Evolutionary conservation across 2,113 vertebrate species (phyloP), one percentile per base, ranked within the genome.

Genomic region (Myotis yumanensis): DNA sequence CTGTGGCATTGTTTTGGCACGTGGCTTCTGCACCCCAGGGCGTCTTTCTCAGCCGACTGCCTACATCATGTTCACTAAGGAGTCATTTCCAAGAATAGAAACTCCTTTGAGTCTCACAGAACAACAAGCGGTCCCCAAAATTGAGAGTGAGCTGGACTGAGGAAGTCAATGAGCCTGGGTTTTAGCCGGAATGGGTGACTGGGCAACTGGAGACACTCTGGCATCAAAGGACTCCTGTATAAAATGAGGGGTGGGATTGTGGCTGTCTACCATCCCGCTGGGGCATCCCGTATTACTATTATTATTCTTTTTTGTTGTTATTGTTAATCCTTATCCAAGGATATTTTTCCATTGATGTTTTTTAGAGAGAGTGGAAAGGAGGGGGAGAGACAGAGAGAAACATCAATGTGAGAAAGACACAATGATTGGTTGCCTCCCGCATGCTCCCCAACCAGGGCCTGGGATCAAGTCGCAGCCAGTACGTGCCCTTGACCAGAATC

Each of bases 1-100:
- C 54, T 14, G 32, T 2, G 48, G 43, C 15, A 3, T 5, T 11
- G 72, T 28, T 32, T 32, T 6, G 0, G 2, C n/a, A 1, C 0
- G 0, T 17, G 0, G 46, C 54, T 46, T 82, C 62, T 40, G 62
- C 4, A 14, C 69, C 62, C 25, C 3, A 0, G 2, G 43, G 40
- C 14, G 23, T 22, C 16, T 46, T 37, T 11, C 52, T 20, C 11
- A 25, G 77, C 52, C 40, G 35, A 9, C 22, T 0, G 11, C 43
- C 17, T 6, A 11, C 4, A 2, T 17, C 15, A 11, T 46, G 10
- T 37, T 35, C 40, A 4, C 72, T 4, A 0, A n/a, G 62, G 25
- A 15, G 35, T 15, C 40, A 7, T 9, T 2, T 0, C 73, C 11
- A 10, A 62, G n/a, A 52, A 28, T 71, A 72, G 75, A 64, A n/a